Evolutionary conservation across 1,140 invertebrate genomes (phyloP), one percentile per base, ranked within the genome.

Genomic region (Fopius arisanus): DNA sequence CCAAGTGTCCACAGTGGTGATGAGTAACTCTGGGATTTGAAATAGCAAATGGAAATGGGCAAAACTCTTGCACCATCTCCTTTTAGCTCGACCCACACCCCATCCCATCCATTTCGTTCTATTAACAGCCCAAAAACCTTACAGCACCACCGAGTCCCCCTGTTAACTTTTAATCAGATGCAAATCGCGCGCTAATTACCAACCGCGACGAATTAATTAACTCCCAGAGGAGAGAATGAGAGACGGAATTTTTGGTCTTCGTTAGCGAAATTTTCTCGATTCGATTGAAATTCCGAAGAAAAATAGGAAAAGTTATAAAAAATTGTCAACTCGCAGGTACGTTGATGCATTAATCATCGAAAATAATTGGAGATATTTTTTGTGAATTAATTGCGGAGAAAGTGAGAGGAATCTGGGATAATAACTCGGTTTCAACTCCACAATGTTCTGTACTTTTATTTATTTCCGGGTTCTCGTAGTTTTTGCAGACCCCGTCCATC

Each of bases 111-210:
- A 48, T 4, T 48, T 48, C 1, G 33, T 48, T 33, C 40, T 43
- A 43, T 69, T 69, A 69, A 69, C 28, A 69, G 67, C 29, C n/a
- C 67, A 69, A 51, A 67, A 40, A 40, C 66, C 31, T 19, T 41
- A 26, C 37, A 14, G 33, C 31, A 40, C 37, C 33, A 5, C 40
- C 28, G 23, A 43, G 21, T 67, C 48, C 69, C 62, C 51, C 77
- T 33, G 74, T 79, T 77, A 80, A 80, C 79, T 80, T 80, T 80
- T 80, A 80, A 80, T 80, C 78, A 78, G 76, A 80, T 80, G 79
- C 76, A 80, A 80, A 79, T 80, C 78, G 78, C 67, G 75, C 74
- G 69, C 78, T 80, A 80, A 80, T 80, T 80, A 79, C 78, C 66
- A 33, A 51, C 75, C 33, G 26, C 78, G 75, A 75, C 70, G 78